phyloP scores from a whole-genome alignment of 1,140 invertebrate species.

The Condylostylus longicornis region DNA sequence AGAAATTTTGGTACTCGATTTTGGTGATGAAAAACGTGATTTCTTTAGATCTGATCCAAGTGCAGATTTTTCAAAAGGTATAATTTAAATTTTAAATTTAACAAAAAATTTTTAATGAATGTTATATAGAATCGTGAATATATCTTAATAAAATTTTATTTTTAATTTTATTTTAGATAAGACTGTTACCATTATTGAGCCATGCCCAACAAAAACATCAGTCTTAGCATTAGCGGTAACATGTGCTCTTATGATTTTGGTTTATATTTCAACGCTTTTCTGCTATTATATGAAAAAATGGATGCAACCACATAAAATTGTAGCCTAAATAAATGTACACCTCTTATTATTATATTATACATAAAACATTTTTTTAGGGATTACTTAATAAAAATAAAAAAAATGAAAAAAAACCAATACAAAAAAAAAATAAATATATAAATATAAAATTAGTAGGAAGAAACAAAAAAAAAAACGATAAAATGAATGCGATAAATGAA shows the following conservation, averaged over 20 bases:
- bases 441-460: too few relatives aligned
- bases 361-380: too few relatives aligned
- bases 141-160: constrained; percentile 1
- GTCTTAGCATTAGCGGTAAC: constrained; percentile 76
- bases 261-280: constrained; percentile 78
- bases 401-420: too few relatives aligned
- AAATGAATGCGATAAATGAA: too few relatives aligned
- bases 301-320: constrained; percentile 64
- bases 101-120: constrained; percentile 1
- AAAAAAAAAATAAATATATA: too few relatives aligned
- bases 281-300: constrained; percentile 85
- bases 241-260: constrained; percentile 72
- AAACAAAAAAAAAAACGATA: too few relatives aligned
- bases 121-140: constrained; percentile 1
- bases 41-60: constrained; percentile 62
- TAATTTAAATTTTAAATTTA: constrained; percentile 5
- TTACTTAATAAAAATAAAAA: too few relatives aligned
- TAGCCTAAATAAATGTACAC: constrained; percentile 50
- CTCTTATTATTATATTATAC: too few relatives aligned
- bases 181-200: constrained; percentile 70
- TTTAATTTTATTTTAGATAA: constrained; percentile 48
- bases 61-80: constrained; percentile 59
- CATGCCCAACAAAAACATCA: constrained; percentile 79
- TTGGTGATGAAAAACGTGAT: constrained; percentile 75
- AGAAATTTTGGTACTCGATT: constrained; percentile 82